Percentiles rank a stretch among this genome's conserved stretches.
Evolutionary conservation across 2,113 vertebrate genomes (phyloP).

Genomic region (Trinectes maculatus): DNA sequence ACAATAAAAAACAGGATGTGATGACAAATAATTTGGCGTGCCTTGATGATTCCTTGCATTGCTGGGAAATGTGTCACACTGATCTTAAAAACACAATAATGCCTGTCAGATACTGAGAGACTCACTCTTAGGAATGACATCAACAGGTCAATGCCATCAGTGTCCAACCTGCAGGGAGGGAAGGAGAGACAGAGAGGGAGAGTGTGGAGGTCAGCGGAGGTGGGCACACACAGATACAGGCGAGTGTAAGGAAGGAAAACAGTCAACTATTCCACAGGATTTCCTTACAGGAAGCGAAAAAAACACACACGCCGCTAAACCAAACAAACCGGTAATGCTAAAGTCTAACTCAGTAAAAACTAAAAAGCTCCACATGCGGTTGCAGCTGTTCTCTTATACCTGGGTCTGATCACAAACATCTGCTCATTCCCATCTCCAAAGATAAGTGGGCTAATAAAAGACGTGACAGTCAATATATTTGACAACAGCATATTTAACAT

Average conservation of each 20-base stretch:
- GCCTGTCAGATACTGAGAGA: slow-evolving; percentile 29
- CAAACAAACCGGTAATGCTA: slow-evolving; percentile 50
- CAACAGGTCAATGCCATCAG: slow-evolving; percentile 93
- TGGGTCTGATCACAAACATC: slow-evolving; percentile 44
- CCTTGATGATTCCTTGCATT: slow-evolving; percentile 20
- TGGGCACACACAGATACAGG: slow-evolving; percentile 58
- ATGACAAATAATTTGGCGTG: background rate
- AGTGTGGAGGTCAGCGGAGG: slow-evolving; percentile 52
- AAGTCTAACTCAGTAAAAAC: slow-evolving; percentile 21
- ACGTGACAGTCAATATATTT: slow-evolving; percentile 1
- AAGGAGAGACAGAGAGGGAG: background rate
- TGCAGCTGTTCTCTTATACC: slow-evolving; percentile 48
- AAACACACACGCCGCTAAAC: slow-evolving; percentile 60
- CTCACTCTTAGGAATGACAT: slow-evolving; percentile 94
- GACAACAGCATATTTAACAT: background rate
- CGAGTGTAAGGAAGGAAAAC: slow-evolving; percentile 67
- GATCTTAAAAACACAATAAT: slow-evolving; percentile 24
- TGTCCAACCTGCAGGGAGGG: slow-evolving; percentile 86
- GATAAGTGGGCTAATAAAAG: slow-evolving; percentile 54
- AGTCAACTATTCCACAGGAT: slow-evolving; percentile 80
- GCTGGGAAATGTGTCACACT: slow-evolving; percentile 32
- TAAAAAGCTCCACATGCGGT: slow-evolving; percentile 14
- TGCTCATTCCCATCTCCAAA: slow-evolving; percentile 56
- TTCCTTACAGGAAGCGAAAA: slow-evolving; percentile 78
- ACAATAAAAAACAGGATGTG: background rate